Conservation (phyloP, 1,140 invertebrate genomes). For the Drosophila ananassae region DNA sequence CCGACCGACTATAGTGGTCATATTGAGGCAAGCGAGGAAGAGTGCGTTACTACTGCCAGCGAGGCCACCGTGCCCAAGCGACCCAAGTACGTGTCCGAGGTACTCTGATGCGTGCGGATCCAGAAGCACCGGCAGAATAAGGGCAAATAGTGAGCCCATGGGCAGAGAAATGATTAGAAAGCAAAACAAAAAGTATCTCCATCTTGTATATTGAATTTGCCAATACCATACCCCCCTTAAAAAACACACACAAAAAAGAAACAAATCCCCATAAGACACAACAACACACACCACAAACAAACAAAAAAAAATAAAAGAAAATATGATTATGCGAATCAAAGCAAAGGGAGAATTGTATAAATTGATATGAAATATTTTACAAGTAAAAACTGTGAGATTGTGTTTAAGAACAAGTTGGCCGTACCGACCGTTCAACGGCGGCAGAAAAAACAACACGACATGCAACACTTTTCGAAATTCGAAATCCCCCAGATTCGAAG, state of each 20-base stretch:
- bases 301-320: background rate
- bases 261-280: background rate
- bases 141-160: constrained; percentile 61
- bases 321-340: constrained; percentile 9
- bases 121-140: constrained; percentile 68
- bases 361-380: constrained; percentile 55
- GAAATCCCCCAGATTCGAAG: constrained; percentile 25
- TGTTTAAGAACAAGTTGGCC: constrained; percentile 57
- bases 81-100: constrained; percentile 79
- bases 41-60: constrained; percentile 61
- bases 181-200: constrained; percentile 74
- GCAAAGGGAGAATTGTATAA: constrained; percentile 38
- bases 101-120: constrained; percentile 82
- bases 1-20: constrained; percentile 82
- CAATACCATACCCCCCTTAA: constrained; percentile 34
- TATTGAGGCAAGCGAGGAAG: constrained; percentile 74
- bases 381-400: constrained; percentile 68
- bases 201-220: constrained; percentile 83
- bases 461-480: constrained; percentile 37
- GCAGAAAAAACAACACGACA: constrained; percentile 21
- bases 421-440: constrained; percentile 60
- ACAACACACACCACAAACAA: background rate
- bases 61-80: constrained; percentile 66
- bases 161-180: constrained; percentile 29
- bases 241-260: constrained; percentile 10